Conservation (phyloP, 2,888 invertebrate species). For the Callyntrura sp. region DNA sequence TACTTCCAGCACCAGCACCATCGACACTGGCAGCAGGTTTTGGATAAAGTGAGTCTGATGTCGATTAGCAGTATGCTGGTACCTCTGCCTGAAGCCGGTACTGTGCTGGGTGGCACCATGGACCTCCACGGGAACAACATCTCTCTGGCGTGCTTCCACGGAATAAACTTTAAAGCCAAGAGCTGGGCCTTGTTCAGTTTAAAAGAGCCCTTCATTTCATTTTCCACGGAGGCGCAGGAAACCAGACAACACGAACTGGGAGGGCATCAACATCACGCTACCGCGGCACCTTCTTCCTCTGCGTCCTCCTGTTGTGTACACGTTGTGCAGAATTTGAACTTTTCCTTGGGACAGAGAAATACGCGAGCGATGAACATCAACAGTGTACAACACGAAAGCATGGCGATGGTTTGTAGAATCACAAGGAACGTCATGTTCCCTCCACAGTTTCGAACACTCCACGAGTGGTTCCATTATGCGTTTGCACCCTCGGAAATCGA, state of each 20-base stretch:
- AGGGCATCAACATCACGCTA: constrained; percentile 82
- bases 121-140: constrained; percentile 95
- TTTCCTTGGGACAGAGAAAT: constrained; percentile 92
- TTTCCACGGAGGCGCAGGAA: constrained; percentile 97
- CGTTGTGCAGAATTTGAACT: constrained; percentile 96
- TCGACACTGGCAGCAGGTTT: constrained; percentile 97
- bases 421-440: constrained; percentile 97
- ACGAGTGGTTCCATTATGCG: constrained; percentile 99
- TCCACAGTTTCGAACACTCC: constrained; percentile 96
- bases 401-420: constrained; percentile 97
- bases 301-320: constrained; percentile 88
- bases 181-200: constrained; percentile 98
- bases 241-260: constrained; percentile 87
- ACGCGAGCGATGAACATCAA: constrained; percentile 87
- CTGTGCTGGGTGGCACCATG: constrained; percentile 95
- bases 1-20: constrained; percentile 88
- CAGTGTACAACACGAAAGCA: constrained; percentile 91
- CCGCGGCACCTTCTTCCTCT: constrained; percentile 84
- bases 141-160: constrained; percentile 98
- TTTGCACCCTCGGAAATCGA: constrained; percentile 98
- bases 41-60: constrained; percentile 92
- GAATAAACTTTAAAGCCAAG: constrained; percentile 97
- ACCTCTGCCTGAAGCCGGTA: constrained; percentile 88
- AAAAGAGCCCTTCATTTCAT: constrained; percentile 96
- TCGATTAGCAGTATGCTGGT: constrained; percentile 88